These are phyloP conservation scores for Scarus forsteni DNA, from an alignment of 2,797 vertebrate species.

Conservation along the genomic window DNA sequence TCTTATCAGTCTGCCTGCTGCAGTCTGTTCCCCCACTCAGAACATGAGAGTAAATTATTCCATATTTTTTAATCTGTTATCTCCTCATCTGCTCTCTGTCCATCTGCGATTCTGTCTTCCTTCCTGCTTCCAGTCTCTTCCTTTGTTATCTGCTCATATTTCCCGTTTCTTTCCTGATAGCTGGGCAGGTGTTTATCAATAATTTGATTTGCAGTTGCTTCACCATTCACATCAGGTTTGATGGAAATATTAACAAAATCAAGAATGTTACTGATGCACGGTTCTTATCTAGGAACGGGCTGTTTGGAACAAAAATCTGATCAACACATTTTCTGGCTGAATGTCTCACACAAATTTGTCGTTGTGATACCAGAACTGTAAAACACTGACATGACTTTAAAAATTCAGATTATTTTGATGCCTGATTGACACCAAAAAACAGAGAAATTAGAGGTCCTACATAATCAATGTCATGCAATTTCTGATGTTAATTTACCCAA, in stretches of 20 bases:
- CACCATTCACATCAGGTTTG: slow-evolving; percentile 24
- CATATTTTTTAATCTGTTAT: slow-evolving; percentile 63
- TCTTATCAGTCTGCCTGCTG: slow-evolving; percentile 40
- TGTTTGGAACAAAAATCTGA: no score
- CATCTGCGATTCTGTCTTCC: slow-evolving; percentile 34
- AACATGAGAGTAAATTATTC: slow-evolving; percentile 70
- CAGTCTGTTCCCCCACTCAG: slow-evolving; percentile 69
- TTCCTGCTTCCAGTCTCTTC: not conserved
- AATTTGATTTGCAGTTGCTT: slow-evolving; percentile 11
- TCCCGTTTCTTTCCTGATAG: slow-evolving; percentile 5
- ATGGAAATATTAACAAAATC: slow-evolving; percentile 12
- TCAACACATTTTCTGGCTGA: no score
- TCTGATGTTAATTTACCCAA: no score
- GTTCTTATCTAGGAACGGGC: not conserved
- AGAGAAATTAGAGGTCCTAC: no score
- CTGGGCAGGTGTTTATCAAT: slow-evolving; percentile 25
- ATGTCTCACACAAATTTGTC: no score
- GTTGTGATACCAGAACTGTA: no score
- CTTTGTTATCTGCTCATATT: not conserved
- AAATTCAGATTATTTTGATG: no score
- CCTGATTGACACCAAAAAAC: no score
- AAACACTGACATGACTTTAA: no score
- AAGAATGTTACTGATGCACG: slow-evolving; percentile 22
- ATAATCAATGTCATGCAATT: no score
- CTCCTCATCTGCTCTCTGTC: slow-evolving; percentile 42